Evolutionary conservation across 53 echinoderm and acorn worm genomes (phyloP), one percentile per base, ranked within the genome.

Genomic region (Mesocentrotus franciscanus): DNA sequence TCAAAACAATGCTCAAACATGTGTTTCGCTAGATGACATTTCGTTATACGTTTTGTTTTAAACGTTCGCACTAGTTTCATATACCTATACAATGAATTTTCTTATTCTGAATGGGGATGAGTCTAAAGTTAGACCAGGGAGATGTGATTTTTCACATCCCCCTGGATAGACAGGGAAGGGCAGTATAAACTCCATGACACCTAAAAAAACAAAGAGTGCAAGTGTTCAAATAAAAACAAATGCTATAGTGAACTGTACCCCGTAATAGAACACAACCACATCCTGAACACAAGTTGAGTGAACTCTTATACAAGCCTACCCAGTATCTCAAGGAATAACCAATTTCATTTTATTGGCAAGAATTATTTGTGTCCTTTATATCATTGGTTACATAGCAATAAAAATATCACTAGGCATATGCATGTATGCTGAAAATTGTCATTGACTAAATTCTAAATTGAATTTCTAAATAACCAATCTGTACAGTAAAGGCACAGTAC

Each of bases 401-500:
- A 49, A 42, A 87, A 57, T 56, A 58, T 27, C 87, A 58, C 58
- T 27, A 11, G 10, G 27, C 87, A 57, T 87, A 58, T 11, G 27
- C 87, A 57, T 87, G 29, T 11, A 27, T 26, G 56, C 15, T 87
- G 87, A 87, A 87, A 57, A 87, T 87, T 58, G 87, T 87, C 87
- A 87, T 87, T 87, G 27, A 57, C 10, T 7, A 16, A 84, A 84
- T 84, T 39, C 84, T 16, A 87, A 87, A 87, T 84, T 84, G 84
- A 84, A 84, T 84, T 78, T 84, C 84, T 84, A 84, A 84, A 55
- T 84, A 9, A 56, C n/a, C 87, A 56, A 87, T 87, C 87, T 57
- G 29, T 87, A 22, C 4, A 4, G 87, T 58, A 2, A 58, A 26
- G 12, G 58, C 11, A 78, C n/a, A 78, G 15, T 58, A 13, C 26